phyloP scores from a whole-genome alignment of 2,888 invertebrate genomes.

The Drosophila planitibia region DNA sequence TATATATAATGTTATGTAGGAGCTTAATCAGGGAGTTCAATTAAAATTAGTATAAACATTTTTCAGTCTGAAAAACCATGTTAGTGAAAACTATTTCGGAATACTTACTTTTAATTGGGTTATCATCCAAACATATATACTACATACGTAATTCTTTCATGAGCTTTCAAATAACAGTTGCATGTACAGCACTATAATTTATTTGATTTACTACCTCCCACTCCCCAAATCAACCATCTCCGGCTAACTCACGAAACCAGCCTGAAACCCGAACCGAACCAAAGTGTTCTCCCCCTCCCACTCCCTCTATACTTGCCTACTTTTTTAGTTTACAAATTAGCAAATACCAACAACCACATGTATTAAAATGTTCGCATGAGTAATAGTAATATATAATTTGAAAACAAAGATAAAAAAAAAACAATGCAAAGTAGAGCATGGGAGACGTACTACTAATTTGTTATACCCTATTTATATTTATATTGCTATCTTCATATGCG shows the following conservation, averaged over 20 bases:
- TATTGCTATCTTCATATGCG: constrained; percentile 39
- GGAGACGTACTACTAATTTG: constrained; percentile 26
- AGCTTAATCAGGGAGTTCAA: constrained; percentile 5
- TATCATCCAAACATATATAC: constrained; percentile 37
- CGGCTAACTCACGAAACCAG: neutral
- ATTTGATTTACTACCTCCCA: constrained; percentile 36
- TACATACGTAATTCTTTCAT: constrained; percentile 47
- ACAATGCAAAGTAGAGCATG: constrained; percentile 36
- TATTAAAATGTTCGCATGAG: constrained; percentile 57
- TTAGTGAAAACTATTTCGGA: constrained; percentile 9
- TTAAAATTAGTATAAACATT: constrained; percentile 2
- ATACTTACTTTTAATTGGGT: constrained; percentile 29
- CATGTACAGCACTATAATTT: constrained; percentile 70
- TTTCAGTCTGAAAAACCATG: constrained; percentile 4
- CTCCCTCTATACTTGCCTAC: neutral
- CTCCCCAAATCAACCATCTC: neutral
- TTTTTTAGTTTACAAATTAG: constrained; percentile 48
- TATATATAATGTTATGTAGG: constrained; percentile 2
- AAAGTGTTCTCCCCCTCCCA: neutral
- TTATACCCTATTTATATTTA: constrained; percentile 32
- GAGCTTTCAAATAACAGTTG: constrained; percentile 62
- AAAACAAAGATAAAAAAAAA: constrained; percentile 15
- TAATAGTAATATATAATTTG: constrained; percentile 47
- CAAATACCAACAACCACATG: constrained; percentile 39
- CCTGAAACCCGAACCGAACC: neutral